phyloP scores from a whole-genome alignment of 1,140 invertebrate genomes.

The Chionoecetes opilio region DNA sequence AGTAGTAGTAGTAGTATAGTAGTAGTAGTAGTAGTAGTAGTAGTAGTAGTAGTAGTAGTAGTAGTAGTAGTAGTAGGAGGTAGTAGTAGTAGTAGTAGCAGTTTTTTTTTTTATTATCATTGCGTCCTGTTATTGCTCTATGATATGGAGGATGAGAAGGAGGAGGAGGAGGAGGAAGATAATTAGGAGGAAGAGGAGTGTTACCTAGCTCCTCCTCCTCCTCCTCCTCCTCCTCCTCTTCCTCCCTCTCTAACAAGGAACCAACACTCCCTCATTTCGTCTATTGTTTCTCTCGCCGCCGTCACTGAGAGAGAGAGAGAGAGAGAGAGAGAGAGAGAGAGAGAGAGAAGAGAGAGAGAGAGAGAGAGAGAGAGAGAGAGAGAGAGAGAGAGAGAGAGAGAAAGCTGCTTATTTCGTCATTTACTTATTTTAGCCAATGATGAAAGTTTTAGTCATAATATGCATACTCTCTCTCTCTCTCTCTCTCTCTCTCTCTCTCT shows the following conservation, averaged over 20 bases:
- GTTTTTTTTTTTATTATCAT: too few species aligned
- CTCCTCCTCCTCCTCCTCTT: conserved; percentile 41
- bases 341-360: neutral
- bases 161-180: neutral
- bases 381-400: neutral
- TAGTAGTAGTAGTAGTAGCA: neutral
- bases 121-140: too few species aligned
- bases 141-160: neutral
- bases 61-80: neutral
- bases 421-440: neutral
- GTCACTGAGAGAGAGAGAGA: too few species aligned
- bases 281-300: neutral
- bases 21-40: neutral
- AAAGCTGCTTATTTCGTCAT: neutral
- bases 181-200: neutral
- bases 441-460: neutral
- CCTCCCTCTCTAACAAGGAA: neutral
- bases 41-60: neutral
- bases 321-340: conserved; percentile 35
- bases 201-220: neutral
- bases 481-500: too few species aligned
- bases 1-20: neutral
- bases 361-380: neutral
- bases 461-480: too few species aligned
- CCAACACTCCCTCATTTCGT: conserved; percentile 47